Evolutionary conservation across 1,140 invertebrate species (phyloP), one percentile per base, ranked within the genome.

Genomic region (Oryctes rhinoceros): DNA sequence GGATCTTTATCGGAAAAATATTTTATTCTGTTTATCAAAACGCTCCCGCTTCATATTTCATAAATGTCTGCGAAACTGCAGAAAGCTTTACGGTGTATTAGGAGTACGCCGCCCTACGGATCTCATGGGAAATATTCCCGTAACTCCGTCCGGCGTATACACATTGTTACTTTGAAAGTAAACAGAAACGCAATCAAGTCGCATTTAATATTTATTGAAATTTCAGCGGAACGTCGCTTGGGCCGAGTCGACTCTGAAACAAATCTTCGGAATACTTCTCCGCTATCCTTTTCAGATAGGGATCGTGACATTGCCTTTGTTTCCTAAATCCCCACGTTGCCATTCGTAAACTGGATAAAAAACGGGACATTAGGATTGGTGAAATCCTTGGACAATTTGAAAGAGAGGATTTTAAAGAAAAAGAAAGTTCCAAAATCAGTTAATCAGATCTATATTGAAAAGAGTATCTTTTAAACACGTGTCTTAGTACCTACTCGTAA

Each of bases 131-230:
- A 71, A 71, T 71, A 71, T 37, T 15, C 65, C 9, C 53, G 65
- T 71, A 71, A 35, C 65, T 71, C 3, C 20, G 65, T 18, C 24
- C 65, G 18, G 24, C 6, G 20, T 71, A 71, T 24, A 30, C 10
- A 71, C 65, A 71, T 71, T 71, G 65, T 71, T 35, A 71, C 65
- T 71, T 71, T 35, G 24, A 71, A 71, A 71, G 65, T 71, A 71
- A 71, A 71, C 65, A 71, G 65, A 35, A 71, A 71, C 65, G 65
- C 65, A 71, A 71, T 71, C 65, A 71, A 71, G 65, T 24, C 20
- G 65, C 65, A 71, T 71, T 71, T 71, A 71, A 71, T 71, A 71
- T 71, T 71, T 71, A 71, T 71, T 71, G 65, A 71, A 71, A 71
- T 30, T 71, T 71, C 65, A 71, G 65, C 18, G 65, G 11, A 7